Evolutionary conservation across 2,113 vertebrate genomes (phyloP), one percentile per base, ranked within the genome.

Genomic region (Stegostoma tigrinum): DNA sequence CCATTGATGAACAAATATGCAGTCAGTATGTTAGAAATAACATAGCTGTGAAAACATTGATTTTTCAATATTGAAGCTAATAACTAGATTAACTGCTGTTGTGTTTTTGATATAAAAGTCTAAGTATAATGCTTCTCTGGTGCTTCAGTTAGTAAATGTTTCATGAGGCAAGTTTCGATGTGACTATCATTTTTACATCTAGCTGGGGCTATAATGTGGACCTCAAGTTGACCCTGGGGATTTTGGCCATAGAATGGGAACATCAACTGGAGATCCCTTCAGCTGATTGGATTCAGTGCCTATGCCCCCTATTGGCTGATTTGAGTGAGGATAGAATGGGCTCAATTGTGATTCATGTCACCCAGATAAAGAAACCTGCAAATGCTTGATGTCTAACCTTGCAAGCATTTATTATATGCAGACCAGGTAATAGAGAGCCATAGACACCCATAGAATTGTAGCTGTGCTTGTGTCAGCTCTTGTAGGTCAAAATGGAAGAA

Each of bases 21-120:
- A 90, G 27, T 55, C 52, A 55, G 30, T 52, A 2, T 90, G 27
- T 90, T 90, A 55, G 48, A 90, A 90, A 90, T 90, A 27, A 24
- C n/a, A n/a, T 34, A 34, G 52, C 87, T 90, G 87, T 55, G 87
- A 90, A 87, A 90, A 90, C 61, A 61, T 90, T 61, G 87, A 90
- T 90, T 90, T 80, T 90, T 90, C 87, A 90, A 90, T 61, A 90
- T 90, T 90, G 52, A 61, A 90, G 30, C 52, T 61, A 61, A 90
- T 90, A 90, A 15, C 48, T 52, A 55, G 87, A 61, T 90, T 34
- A 90, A 61, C 27, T 55, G 24, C 87, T 34, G 52, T 14, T 61
- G 52, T 61, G 52, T 24, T 70, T 94, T 42, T 68, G 23, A 68
- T 67, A 68, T 68, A 23, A 68, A 45, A 42, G 38, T 68, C 67